These are phyloP conservation scores for Helostoma temminkii DNA, from an alignment of 2,797 vertebrate species.

Conservation along the genomic window DNA sequence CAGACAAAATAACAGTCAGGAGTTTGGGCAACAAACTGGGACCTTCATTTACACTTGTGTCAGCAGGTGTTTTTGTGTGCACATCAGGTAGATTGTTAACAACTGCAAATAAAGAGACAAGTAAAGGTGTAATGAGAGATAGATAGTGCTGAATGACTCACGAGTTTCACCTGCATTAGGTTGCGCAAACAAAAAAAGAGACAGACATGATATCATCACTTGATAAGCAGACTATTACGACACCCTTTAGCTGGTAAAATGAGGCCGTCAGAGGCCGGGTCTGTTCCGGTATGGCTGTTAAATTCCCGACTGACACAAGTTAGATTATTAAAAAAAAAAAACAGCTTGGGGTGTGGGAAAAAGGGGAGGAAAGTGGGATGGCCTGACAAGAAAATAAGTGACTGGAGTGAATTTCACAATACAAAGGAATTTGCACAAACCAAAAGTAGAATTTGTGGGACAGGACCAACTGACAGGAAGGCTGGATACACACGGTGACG, in stretches of 20 bases:
- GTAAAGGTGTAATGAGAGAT: conserved; percentile 1
- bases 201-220: conserved; percentile 33
- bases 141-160: conserved; percentile 43
- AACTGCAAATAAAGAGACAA: conserved; percentile 24
- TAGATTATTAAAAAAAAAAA: conserved; percentile 15
- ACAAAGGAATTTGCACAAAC: conserved; percentile 52
- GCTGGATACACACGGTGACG: conserved; percentile 38
- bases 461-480: conserved; percentile 42
- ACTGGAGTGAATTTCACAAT: conserved; percentile 50
- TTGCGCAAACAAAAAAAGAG: conserved; percentile 15
- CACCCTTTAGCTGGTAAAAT: conserved; percentile 19
- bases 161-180: conserved; percentile 49
- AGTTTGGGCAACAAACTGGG: conserved; percentile 32
- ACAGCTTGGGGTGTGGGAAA: conserved; percentile 52
- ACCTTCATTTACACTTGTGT: conserved; percentile 40
- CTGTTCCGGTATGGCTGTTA: conserved; percentile 6
- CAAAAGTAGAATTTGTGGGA: conserved; percentile 55
- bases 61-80: conserved; percentile 45
- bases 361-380: conserved; percentile 36
- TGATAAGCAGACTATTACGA: conserved; percentile 17
- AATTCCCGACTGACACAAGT: conserved; percentile 45
- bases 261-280: not conserved
- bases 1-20: conserved; percentile 17
- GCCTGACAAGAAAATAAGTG: conserved; percentile 64
- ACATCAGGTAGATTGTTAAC: conserved; percentile 15